These are phyloP conservation scores for Cyphomyrus plagiostoma DNA, from an alignment of 2,113 vertebrate genomes.

Conservation along the genomic window DNA sequence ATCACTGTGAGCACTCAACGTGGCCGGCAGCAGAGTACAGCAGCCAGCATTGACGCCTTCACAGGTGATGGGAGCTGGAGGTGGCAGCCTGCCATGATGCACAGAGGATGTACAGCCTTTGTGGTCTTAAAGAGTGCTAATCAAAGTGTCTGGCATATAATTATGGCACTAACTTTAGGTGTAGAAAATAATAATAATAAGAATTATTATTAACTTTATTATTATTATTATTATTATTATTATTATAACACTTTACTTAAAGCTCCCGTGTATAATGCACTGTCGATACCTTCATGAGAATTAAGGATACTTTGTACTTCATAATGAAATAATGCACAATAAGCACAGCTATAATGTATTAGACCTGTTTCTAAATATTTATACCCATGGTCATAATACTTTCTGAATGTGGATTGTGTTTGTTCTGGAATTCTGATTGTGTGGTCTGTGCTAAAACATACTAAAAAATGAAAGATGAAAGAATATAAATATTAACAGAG, in stretches of 20 bases:
- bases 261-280: background rate
- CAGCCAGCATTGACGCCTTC: constrained; percentile 84
- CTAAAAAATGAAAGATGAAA: no score
- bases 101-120: no score
- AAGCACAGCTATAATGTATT: background rate
- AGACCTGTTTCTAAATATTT: background rate
- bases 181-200: background rate
- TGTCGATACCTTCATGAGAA: background rate
- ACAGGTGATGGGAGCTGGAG: constrained; percentile 70
- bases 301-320: background rate
- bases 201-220: background rate
- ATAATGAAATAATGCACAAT: background rate
- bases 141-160: background rate
- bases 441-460: background rate
- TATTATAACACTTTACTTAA: background rate
- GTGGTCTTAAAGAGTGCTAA: no score
- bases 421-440: background rate
- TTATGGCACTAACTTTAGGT: background rate
- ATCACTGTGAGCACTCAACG: constrained; percentile 83
- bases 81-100: background rate
- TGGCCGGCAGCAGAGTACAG: constrained; percentile 85
- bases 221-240: background rate
- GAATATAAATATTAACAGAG: no score
- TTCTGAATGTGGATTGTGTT: background rate
- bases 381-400: background rate